Evolutionary conservation across 2,113 vertebrate genomes (phyloP).

Genomic region (Galbula dea): DNA sequence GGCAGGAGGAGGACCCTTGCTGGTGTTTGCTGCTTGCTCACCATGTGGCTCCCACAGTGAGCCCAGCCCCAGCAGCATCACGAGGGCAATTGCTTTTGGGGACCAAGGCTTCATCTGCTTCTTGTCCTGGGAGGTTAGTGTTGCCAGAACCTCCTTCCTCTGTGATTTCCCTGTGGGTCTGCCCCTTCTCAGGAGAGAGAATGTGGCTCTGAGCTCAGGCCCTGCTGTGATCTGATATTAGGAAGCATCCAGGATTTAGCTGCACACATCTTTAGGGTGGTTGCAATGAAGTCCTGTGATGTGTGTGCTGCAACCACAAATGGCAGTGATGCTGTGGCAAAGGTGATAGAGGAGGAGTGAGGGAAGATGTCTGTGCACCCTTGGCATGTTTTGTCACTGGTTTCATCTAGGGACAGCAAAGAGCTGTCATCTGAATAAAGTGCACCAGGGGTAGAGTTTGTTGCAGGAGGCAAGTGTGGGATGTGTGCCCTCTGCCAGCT

Average conservation of each 20-base stretch:
- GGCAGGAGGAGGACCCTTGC: background rate
- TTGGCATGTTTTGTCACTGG: background rate
- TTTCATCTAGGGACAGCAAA: background rate
- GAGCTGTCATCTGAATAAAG: background rate
- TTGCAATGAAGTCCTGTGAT: background rate
- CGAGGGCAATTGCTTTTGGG: background rate
- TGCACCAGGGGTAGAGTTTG: background rate
- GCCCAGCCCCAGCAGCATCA: fast-evolving
- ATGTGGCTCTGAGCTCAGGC: background rate
- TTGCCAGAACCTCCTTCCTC: background rate
- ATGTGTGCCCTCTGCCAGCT: background rate
- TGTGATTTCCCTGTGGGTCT: background rate
- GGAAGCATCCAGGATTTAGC: conserved; percentile 14
- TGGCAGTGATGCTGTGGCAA: fast-evolving
- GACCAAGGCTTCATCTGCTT: background rate
- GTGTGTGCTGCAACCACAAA: background rate
- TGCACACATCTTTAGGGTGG: background rate
- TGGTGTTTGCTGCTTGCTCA: background rate
- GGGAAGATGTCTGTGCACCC: background rate
- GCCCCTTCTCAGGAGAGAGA: background rate
- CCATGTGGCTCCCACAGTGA: fast-evolving
- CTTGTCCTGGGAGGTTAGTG: fast-evolving
- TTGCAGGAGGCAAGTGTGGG: background rate
- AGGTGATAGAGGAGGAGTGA: background rate
- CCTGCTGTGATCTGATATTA: conserved; percentile 7